Conservation (phyloP, 2,113 vertebrate genomes). For the Sceloporus tristichus region DNA sequence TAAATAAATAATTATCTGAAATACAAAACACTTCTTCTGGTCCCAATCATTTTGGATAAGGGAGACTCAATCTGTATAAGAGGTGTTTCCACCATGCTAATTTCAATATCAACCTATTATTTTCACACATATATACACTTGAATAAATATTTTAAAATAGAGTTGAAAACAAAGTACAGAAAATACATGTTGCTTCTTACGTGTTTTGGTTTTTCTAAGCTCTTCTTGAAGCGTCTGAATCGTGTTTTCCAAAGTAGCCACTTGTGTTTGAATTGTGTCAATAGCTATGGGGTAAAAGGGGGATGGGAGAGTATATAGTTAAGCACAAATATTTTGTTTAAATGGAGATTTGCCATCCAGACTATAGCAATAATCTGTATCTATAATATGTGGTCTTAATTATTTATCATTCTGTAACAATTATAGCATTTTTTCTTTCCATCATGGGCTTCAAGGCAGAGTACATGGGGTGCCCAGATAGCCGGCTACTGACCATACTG, state of each 20-base stretch:
- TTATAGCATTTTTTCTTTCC: neutral
- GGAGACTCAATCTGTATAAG: neutral
- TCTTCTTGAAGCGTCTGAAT: slow-evolving; percentile 36
- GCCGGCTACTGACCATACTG: too few relatives aligned
- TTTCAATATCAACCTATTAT: neutral
- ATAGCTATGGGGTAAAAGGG: neutral
- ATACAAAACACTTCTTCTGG: too few relatives aligned
- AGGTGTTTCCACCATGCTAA: neutral
- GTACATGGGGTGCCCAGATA: neutral
- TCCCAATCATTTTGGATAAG: too few relatives aligned
- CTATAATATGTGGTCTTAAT: neutral
- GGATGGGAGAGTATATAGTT: neutral
- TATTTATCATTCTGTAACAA: neutral
- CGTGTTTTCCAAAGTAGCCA: slow-evolving; percentile 46
- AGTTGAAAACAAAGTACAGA: neutral
- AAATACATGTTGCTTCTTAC: slow-evolving; percentile 1
- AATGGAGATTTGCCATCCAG: neutral
- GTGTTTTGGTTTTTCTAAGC: slow-evolving; percentile 23
- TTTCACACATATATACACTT: neutral
- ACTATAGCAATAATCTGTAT: neutral
- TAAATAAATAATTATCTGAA: too few relatives aligned
- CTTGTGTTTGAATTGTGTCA: slow-evolving; percentile 29
- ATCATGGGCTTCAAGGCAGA: neutral
- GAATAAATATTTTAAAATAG: neutral
- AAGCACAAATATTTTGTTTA: neutral